These are phyloP conservation scores for Megaptera novaeangliae DNA, from an alignment of 2,113 vertebrate genomes.

Conservation along the genomic window DNA sequence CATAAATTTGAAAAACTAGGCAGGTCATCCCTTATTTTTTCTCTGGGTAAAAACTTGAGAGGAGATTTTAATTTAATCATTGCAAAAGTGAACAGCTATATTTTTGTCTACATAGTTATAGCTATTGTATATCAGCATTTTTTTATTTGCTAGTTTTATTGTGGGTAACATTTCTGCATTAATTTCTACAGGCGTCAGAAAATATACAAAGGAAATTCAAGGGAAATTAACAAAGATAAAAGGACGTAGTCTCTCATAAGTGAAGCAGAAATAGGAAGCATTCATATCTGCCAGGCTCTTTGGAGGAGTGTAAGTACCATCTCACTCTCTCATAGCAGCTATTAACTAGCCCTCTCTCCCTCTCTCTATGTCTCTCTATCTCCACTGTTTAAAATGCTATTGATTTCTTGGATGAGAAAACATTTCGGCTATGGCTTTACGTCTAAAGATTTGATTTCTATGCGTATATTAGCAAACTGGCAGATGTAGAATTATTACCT, in stretches of 20 bases:
- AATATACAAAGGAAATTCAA: not conserved
- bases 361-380: not conserved
- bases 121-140: not conserved
- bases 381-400: not conserved
- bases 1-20: not conserved
- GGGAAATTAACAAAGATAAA: not conserved
- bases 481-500: not conserved
- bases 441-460: not conserved
- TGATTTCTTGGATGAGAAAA: not conserved
- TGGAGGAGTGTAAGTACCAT: not conserved
- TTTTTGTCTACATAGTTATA: not conserved
- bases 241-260: not conserved
- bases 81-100: not conserved
- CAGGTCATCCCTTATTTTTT: not conserved
- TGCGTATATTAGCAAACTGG: not conserved
- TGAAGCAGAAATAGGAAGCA: not conserved
- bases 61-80: not conserved
- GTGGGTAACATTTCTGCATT: not conserved
- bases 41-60: not conserved
- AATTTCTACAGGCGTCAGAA: not conserved
- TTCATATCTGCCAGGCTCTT: not conserved
- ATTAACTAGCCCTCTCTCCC: not conserved
- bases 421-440: not conserved
- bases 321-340: not conserved
- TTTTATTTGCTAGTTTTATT: not conserved